Evolutionary conservation across 37 sponge, comb jelly and placozoan species (phyloP), one percentile per base, ranked within the genome.

Genomic region (Cladorhizidae sp.): DNA sequence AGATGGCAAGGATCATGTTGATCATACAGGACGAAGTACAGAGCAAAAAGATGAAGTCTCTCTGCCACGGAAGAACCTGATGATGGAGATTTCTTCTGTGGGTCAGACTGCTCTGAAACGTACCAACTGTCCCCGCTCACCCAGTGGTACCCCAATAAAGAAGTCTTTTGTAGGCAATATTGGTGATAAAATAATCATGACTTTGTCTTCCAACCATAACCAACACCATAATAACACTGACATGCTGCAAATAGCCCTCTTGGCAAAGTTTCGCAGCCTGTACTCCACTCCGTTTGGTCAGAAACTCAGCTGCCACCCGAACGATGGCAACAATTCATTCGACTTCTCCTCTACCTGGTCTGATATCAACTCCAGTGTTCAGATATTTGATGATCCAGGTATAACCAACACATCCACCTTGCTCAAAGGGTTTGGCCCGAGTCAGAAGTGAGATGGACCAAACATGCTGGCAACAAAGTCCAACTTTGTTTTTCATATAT

Each of bases 341-440:
- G 80, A 79, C 2, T 12, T 61, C 28, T 86, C 87, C 41, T 64
- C 49, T 54, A 58, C 74, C 1, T 86, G 87, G 87, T 86, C 87
- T 8, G 87, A 80, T 33, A 67, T 74, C 23, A 82, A 73, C 37
- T 25, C 51, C 54, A 81, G 71, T 70, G 8, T 64, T 64, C n/a
- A 23, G 22, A 52, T 41, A 33, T 70, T 37, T 56, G 80, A 80
- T 3, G 83, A 82, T 36, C 74, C 83, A 31, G 65, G 73, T 40
- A 62, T 81, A 15, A 62, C 73, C 14, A 41, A 59, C 40, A 37
- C 36, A 31, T 40, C 43, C 64, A 61, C 38, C n/a, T n/a, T n/a
- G n/a, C n/a, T n/a, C n/a, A n/a, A n/a, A n/a, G n/a, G n/a, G n/a
- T n/a, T n/a, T n/a, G n/a, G n/a, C n/a, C n/a, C n/a, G n/a, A n/a